Evolutionary conservation across 2,888 invertebrate species (phyloP), one percentile per base, ranked within the genome.

Genomic region (Petrophora chlorosata): DNA sequence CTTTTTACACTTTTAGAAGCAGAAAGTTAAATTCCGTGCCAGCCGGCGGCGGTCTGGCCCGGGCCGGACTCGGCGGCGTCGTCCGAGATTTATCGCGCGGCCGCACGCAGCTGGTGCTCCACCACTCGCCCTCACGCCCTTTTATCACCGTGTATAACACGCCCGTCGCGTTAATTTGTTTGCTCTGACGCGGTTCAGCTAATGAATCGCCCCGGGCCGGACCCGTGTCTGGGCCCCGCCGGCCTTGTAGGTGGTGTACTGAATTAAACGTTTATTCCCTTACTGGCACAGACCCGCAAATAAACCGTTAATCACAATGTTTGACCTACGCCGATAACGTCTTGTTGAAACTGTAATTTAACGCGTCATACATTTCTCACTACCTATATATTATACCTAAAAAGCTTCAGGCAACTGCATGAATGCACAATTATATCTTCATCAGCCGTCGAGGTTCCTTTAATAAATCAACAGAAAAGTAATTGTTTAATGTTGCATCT

Each of bases 121-220:
- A 79, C 81, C 78, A 82, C 73, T 71, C 73, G 84, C 79, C 82
- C 82, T 81, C 76, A 76, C 77, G 82, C 83, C 87, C 88, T 87
- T 86, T 86, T 86, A 85, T 86, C 85, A 79, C 83, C 73, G 79
- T 76, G 78, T 86, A 84, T 83, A 88, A 88, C 85, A 83, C 74
- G 83, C 73, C 85, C 82, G 82, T 76, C 77, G 80, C 70, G 87
- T 87, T 89, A 90, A 90, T 89, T 90, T 89, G 90, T 90, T 89
- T 90, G 86, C 81, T 82, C 83, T 85, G 80, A 85, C 84, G 82
- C 87, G 85, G 76, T 75, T 76, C 76, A 77, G 73, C 84, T 89
- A 90, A 90, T 90, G 89, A 90, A 90, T 88, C 82, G 87, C 86
- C 82, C 71, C 78, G 67, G 79, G 85, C 79, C 76, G 70, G 79